Evolutionary conservation across 2,113 vertebrate genomes (phyloP), one percentile per base, ranked within the genome.

Genomic region (Fregetta grallaria): DNA sequence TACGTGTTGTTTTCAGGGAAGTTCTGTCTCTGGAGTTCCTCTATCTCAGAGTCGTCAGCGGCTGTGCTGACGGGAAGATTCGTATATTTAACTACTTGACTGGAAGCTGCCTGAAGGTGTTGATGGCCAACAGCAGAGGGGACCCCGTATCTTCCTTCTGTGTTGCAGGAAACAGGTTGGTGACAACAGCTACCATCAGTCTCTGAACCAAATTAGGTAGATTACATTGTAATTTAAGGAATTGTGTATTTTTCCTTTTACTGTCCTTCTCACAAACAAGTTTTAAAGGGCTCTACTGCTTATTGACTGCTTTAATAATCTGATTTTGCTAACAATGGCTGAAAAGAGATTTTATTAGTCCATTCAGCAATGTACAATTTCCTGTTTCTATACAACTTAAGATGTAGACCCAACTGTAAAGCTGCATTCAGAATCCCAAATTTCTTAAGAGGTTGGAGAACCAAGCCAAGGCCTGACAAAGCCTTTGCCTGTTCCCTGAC

Each of bases 11-110:
- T 90, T 95, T 8, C 96, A 99, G 99, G 97, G 99, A 98, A 81
- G 99, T 99, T 1, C 96, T 98, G n/a, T 97, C 98, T 5, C 84
- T 99, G 97, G 97, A 97, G 21, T 97, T 99, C 50, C 87, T 98
- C 50, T 99, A 98, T 92, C 99, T 99, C 62, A 95, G 99, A 34
- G 98, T 99, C 44, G 86, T 99, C 96, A 99, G 98, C 0, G 98
- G 98, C 89, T 99, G 99, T n/a, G 97, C 93, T 7, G 99, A 99
- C 0, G 99, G 99, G 52, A 99, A 98, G 96, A 98, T 99, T 77
- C 98, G 99, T 13, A 97, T 99, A 53, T 99, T 99, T 77, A 99
- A 97, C 88, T 98, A 99, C 90, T 96, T 99, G 78, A 98, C 96
- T 1, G 99, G 99, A 19, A 98, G 96, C 40, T 99, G 99, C 93